Base-by-base conservation (phyloP, 92 coral and sea anemone genomes). In the Paramuricea clavata region DNA sequence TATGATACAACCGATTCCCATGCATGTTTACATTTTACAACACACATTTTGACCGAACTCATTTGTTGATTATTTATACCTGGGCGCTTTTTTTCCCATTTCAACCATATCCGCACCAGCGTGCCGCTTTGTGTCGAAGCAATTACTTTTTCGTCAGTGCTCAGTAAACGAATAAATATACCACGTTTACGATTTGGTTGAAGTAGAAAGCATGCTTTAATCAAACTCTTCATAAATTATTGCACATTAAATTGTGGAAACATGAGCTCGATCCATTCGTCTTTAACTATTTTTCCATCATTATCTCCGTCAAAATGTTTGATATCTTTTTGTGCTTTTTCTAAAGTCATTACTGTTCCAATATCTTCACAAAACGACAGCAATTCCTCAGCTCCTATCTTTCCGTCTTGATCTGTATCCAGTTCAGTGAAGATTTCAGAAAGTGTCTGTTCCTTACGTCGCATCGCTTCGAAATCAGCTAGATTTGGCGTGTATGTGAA, bases 391-490 rank as follows among this genome's bases (percentile, higher is more conserved):
- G 95, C 95, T 31, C 98, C 94, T 39, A 97, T 97, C 89, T 94
- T 81, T 2, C 99, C 99, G 69, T 97, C 99, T 69, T 90, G 86
- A 81, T 97, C 98, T 12, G 94, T 88, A 70, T 97, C 99, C 5
- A 97, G 90, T 64, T 97, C 99, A 16, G 95, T 88, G 72, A 97
- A 97, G 27, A 97, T 92, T 87, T 97, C 99, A 1, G 99, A 89
- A 9, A 97, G 83, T 34, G 99, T 97, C 74, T 97, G 99, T 81
- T 97, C 99, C 74, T 97, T 97, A 2, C 92, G 93, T 85, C 93
- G 85, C 99, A 97, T 91, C 61, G 99, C 99, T 79, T 97, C 99
- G 49, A 94, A 97, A 81, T 97, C 99, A n/a, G 99, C 99, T 65
- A 97, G 89, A 81, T 95, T 97, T 19, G 99, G 99, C 13, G 93